Evolutionary conservation across 92 coral and sea anemone genomes (phyloP).

Genomic region (Parazoanthus darwini): DNA sequence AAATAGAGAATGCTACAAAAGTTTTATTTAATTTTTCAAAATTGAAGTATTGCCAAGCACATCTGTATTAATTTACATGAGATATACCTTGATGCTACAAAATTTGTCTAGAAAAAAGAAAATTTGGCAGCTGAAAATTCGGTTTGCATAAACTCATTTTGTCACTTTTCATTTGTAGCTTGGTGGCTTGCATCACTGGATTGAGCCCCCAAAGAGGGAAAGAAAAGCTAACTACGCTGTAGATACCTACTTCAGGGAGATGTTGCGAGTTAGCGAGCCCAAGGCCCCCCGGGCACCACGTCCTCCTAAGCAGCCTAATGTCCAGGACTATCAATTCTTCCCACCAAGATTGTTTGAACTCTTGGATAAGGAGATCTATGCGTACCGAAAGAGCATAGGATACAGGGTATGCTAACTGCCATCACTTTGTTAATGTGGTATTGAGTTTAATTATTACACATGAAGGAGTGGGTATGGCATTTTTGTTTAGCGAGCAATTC

Average conservation of each 20-base stretch:
- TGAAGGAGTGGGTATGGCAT: too few relatives aligned
- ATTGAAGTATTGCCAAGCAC: not conserved
- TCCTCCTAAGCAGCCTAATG: constrained; percentile 98
- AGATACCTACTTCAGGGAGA: constrained; percentile 96
- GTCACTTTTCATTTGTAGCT: constrained; percentile 48
- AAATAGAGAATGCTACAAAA: not conserved
- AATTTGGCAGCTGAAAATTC: too few relatives aligned
- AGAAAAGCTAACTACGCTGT: constrained; percentile 99
- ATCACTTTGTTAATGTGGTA: not conserved
- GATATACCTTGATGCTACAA: too few relatives aligned
- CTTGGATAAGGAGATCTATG: constrained; percentile 94
- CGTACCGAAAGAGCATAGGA: constrained; percentile 95
- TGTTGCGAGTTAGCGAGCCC: constrained; percentile 95
- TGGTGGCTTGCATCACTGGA: constrained; percentile 93
- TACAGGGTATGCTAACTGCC: constrained; percentile 74
- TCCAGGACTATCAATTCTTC: constrained; percentile 98
- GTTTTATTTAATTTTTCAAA: not conserved
- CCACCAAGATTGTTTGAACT: constrained; percentile 99
- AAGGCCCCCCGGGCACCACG: constrained; percentile 99
- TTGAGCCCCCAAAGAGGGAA: constrained; percentile 98
- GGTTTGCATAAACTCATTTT: not conserved
- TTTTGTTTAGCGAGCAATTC: too few relatives aligned
- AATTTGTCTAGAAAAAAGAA: too few relatives aligned
- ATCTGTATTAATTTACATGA: not conserved
- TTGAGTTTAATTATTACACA: too few relatives aligned